Evolutionary conservation across 2,113 vertebrate genomes (phyloP).

Genomic region (Chaetodon auriga): DNA sequence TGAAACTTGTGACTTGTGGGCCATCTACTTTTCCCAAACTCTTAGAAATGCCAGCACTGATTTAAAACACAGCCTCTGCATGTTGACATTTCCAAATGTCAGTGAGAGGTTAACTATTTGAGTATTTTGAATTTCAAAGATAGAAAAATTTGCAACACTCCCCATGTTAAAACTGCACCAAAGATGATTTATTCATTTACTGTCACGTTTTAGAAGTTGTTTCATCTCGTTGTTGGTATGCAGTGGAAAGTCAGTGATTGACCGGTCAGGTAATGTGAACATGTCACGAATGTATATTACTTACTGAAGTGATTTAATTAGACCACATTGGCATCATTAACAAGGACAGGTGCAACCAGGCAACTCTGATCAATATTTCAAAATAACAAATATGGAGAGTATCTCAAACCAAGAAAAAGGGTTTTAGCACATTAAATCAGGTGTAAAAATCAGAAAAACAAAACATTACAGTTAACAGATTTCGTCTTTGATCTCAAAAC

Average conservation of each 20-base stretch:
- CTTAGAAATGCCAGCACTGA: not conserved
- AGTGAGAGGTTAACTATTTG: conserved; percentile 4
- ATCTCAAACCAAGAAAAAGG: not conserved
- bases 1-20: not conserved
- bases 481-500: not conserved
- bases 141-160: not conserved
- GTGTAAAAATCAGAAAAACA: not conserved
- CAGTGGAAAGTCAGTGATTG: conserved; percentile 27
- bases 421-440: not conserved
- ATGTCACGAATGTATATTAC: conserved; percentile 30
- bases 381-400: conserved; percentile 1
- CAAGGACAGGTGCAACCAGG: conserved; percentile 13
- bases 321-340: conserved; percentile 17
- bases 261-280: conserved; percentile 19
- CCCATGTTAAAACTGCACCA: not conserved
- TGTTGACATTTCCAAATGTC: conserved; percentile 22
- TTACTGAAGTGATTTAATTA: conserved; percentile 31
- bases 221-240: conserved; percentile 20
- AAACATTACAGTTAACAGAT: not conserved
- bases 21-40: not conserved
- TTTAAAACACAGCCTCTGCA: not conserved
- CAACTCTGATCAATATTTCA: conserved; percentile 28
- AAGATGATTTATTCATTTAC: conserved; percentile 36
- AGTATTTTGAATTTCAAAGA: conserved; percentile 21
- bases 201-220: not conserved